These are phyloP conservation scores for Malacoctenus gilli DNA, from an alignment of 2,797 vertebrate species.

Conservation along the genomic window DNA sequence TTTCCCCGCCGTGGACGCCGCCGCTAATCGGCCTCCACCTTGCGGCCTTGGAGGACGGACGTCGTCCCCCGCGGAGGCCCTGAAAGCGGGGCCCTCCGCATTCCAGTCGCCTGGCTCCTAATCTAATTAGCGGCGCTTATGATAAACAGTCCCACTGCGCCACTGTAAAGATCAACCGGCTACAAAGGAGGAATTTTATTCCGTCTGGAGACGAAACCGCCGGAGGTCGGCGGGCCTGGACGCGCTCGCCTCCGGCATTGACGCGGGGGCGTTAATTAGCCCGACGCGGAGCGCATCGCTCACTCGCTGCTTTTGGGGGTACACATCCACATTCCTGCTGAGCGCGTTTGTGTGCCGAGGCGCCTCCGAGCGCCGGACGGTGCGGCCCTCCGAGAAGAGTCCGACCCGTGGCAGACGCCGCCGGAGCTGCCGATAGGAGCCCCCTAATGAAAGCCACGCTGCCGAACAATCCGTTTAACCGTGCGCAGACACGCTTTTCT, in stretches of 20 bases:
- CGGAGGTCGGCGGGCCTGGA: conserved; percentile 26
- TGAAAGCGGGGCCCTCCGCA: conserved; percentile 27
- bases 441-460: conserved; percentile 20
- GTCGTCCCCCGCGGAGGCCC: conserved; percentile 35
- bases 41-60: conserved; percentile 12
- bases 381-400: no score
- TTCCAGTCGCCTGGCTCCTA: conserved; percentile 45
- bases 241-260: conserved; percentile 52
- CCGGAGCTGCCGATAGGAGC: not conserved
- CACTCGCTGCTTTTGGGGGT: conserved; percentile 71
- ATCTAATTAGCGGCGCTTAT: conserved; percentile 53
- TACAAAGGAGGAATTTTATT: conserved; percentile 23
- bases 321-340: conserved; percentile 80
- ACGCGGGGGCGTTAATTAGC: conserved; percentile 70
- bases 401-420: no score
- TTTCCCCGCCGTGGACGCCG: not conserved
- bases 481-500: conserved; percentile 30
- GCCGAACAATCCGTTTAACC: conserved; percentile 21
- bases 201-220: conserved; percentile 35
- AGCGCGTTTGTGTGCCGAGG: conserved; percentile 43
- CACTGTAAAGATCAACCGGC: conserved; percentile 42
- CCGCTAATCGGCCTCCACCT: conserved; percentile 9
- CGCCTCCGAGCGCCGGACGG: conserved; percentile 25
- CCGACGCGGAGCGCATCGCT: conserved; percentile 63
- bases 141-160: conserved; percentile 47